Evolutionary conservation across 1,140 invertebrate genomes (phyloP).

Genomic region (Diorhabda sublineata): DNA sequence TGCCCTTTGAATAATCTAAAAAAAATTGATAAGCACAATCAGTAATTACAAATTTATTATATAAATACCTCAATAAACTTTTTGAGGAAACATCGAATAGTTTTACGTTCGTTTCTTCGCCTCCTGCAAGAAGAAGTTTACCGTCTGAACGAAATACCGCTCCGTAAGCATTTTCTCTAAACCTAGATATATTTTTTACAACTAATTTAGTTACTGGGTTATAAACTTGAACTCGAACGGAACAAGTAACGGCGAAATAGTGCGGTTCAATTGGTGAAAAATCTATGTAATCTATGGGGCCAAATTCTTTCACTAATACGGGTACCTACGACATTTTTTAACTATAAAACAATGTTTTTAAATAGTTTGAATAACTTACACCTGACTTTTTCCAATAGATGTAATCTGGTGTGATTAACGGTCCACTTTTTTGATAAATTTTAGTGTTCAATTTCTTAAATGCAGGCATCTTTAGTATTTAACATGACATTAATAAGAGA

Average conservation of each 20-base stretch:
- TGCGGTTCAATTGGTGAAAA: constrained; percentile 83
- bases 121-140: constrained; percentile 76
- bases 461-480: constrained; percentile 50
- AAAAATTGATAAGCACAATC: constrained; percentile 8
- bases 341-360: constrained; percentile 7
- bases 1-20: constrained; percentile 61
- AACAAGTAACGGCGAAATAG: constrained; percentile 87
- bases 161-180: constrained; percentile 82
- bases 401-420: constrained; percentile 68
- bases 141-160: constrained; percentile 84
- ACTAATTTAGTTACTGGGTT: constrained; percentile 82
- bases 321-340: constrained; percentile 62
- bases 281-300: constrained; percentile 84
- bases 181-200: constrained; percentile 79
- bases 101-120: constrained; percentile 81
- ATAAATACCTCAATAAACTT: constrained; percentile 56
- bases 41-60: too few relatives aligned
- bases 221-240: constrained; percentile 87
- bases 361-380: constrained; percentile 51
- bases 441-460: constrained; percentile 73
- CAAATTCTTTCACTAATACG: constrained; percentile 87
- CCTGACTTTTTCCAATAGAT: constrained; percentile 82
- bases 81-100: constrained; percentile 84
- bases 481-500: not conserved
- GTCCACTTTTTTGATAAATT: constrained; percentile 62